Percentiles rank a stretch among this genome's conserved stretches.
Evolutionary conservation across 2,113 vertebrate genomes (phyloP).

Genomic region (Hypocryptadius cinnamomeus): DNA sequence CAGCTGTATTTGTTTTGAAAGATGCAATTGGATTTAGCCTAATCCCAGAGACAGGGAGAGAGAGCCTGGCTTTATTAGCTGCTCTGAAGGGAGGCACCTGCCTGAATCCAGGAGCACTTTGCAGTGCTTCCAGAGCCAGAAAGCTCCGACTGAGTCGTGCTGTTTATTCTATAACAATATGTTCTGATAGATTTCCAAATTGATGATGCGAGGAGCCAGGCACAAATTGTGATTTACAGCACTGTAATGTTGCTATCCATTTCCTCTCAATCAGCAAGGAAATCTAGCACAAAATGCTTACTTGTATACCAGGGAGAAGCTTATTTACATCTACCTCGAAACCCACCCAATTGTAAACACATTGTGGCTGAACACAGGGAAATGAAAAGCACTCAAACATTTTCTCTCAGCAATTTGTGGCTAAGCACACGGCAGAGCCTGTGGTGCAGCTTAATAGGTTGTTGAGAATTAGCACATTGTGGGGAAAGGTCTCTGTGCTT

Average conservation of each 20-base stretch:
- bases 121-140: not conserved
- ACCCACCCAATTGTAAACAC: not conserved
- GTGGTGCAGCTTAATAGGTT: not conserved
- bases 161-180: constrained; percentile 15
- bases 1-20: constrained; percentile 48
- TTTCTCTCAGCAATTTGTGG: constrained; percentile 1
- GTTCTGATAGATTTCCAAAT: constrained; percentile 8
- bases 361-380: not conserved
- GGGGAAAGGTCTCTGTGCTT: not conserved
- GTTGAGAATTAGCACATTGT: not conserved
- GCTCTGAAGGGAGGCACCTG: not conserved
- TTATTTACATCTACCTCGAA: not conserved
- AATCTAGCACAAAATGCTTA: not conserved
- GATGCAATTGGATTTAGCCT: constrained; percentile 35
- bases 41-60: not conserved
- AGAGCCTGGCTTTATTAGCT: constrained; percentile 1
- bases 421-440: not conserved
- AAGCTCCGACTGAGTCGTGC: not conserved
- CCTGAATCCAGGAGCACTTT: not conserved
- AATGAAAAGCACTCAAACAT: not conserved
- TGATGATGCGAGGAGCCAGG: not conserved
- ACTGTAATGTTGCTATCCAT: not conserved
- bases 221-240: constrained; percentile 5
- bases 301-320: not conserved
- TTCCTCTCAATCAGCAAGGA: constrained; percentile 5